Evolutionary conservation across 2,888 invertebrate genomes (phyloP).

Genomic region (Nomada fabriciana): DNA sequence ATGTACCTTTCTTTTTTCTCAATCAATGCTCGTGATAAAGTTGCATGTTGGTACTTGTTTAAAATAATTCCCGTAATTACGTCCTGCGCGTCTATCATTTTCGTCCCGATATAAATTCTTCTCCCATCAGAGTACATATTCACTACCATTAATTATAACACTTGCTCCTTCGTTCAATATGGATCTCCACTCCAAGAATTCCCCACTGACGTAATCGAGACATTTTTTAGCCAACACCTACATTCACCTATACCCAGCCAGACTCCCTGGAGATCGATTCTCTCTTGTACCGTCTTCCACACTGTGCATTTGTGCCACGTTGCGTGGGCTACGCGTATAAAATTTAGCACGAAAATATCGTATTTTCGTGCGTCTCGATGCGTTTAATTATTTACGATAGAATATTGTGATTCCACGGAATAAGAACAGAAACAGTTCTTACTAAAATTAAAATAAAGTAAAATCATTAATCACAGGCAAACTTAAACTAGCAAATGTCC

Average conservation of each 20-base stretch:
- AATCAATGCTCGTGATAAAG: background rate
- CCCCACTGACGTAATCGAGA: constrained; percentile 40
- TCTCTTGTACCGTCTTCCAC: constrained; percentile 27
- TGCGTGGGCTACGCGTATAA: constrained; percentile 23
- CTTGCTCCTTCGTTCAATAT: background rate
- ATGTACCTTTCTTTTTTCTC: background rate
- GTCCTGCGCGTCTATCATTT: background rate
- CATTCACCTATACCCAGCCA: constrained; percentile 20
- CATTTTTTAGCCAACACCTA: constrained; percentile 34
- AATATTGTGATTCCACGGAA: background rate
- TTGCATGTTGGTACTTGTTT: too few species aligned
- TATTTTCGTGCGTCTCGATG: background rate
- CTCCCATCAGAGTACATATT: background rate
- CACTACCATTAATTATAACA: constrained; percentile 27
- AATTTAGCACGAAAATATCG: constrained; percentile 26
- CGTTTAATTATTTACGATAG: background rate
- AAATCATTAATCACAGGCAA: too few species aligned
- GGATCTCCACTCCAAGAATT: constrained; percentile 26
- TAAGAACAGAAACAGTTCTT: background rate
- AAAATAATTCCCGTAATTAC: too few species aligned
- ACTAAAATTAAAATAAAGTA: too few species aligned
- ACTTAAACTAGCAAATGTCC: too few species aligned
- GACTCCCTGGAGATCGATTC: constrained; percentile 62
- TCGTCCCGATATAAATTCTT: constrained; percentile 4
- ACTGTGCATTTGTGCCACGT: constrained; percentile 3